Base-by-base conservation (phyloP, 2,113 vertebrate genomes). In the Mobula birostris region DNA sequence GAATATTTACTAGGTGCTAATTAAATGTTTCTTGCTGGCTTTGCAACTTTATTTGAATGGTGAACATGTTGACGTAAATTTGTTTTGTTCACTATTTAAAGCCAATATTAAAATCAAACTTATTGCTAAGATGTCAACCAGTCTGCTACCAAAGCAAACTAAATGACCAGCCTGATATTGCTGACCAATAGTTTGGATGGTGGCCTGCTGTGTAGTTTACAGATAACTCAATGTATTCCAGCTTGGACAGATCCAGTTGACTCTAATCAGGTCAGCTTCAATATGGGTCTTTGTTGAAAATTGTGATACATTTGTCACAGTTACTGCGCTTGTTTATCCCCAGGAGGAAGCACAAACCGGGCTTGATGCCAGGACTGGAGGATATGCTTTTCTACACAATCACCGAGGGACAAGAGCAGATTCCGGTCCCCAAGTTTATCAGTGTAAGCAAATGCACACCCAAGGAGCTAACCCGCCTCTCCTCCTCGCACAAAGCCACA, bases 321-420 rank as follows among this genome's bases (percentile, higher is more conserved):
- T 93, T 74, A 93, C 66, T 93, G 32, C 90, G 19, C 66, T 74
- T 72, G 32, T 93, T 40, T 93, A 36, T 93, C 68, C 90, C 21
- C 95, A 98, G 97, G 95, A 95, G 95, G 2, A 5, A 94, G 0
- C 94, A 94, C 68, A 95, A 95, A 91, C 96, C 95, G 94, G 94
- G 96, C 91, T 96, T 97, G 94, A 96, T 97, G 94, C 96, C 96
- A 19, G 97, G 96, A 94, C 96, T 98, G 94, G 97, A 97, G 24
- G 97, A 97, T 92, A 96, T 98, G 96, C 97, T 98, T 70, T 98
- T 98, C 96, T 97, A 98, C 96, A 98, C 97, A 56, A 96, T 98
- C 95, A 98, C 97, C 3, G 96, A 98, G 61, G 98, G 98, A 94
- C 96, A 97, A 94, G 97, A 98, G 58, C 96, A 96, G 82, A 96